A percentile compares a stretch with the other conserved stretches of the same genome.
phyloP scores from a whole-genome alignment of 1,140 invertebrate species.

The Adelges cooleyi region DNA sequence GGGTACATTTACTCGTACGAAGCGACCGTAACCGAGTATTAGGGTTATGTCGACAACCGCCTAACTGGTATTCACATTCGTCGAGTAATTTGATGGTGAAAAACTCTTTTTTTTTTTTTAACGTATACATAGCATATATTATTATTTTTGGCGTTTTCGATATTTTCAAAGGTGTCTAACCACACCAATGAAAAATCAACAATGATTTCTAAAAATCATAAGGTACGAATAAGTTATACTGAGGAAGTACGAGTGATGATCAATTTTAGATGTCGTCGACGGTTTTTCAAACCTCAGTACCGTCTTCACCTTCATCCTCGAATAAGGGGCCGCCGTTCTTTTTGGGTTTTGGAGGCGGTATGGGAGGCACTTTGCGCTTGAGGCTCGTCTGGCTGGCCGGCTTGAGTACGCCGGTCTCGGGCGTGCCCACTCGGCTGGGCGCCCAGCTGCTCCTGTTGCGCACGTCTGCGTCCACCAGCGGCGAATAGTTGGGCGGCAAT shows the following conservation, averaged over 20 bases:
- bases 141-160: too few species aligned
- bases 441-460: constrained; percentile 31
- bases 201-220: too few species aligned
- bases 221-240: too few species aligned
- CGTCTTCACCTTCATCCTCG: constrained; percentile 74
- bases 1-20: too few species aligned
- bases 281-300: constrained; percentile 65
- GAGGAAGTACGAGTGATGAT: constrained; percentile 7
- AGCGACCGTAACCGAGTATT: too few species aligned
- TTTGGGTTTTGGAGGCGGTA: constrained; percentile 69
- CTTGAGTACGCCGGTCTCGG: constrained; percentile 27
- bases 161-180: too few species aligned
- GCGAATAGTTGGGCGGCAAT: constrained; percentile 35
- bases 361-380: constrained; percentile 57
- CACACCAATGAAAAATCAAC: too few species aligned
- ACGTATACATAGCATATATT: too few species aligned
- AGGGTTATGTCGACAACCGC: too few species aligned
- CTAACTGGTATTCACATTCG: too few species aligned
- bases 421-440: constrained; percentile 5
- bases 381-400: constrained; percentile 30
- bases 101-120: too few species aligned
- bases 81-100: too few species aligned
- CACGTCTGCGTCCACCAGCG: constrained; percentile 11
- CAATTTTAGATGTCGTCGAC: background rate
- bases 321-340: constrained; percentile 57